Conservation (phyloP, 30 jellyfish, hydroid and myxozoan genomes). For the Catostylus mosaicus region DNA sequence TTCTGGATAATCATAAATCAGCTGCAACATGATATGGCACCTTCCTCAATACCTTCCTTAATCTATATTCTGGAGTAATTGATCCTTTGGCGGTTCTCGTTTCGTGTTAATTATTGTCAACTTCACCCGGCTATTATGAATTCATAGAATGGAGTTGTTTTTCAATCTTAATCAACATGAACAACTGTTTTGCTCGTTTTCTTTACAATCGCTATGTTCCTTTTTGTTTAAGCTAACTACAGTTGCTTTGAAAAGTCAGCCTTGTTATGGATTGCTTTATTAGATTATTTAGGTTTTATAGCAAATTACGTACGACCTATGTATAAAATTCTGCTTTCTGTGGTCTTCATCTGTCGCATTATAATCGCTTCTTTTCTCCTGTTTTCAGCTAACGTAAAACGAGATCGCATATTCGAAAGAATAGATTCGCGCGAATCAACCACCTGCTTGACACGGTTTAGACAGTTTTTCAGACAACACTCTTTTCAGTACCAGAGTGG, state of each 20-base stretch:
- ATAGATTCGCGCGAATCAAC: background rate
- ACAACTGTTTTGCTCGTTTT: background rate
- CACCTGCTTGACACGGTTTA: background rate
- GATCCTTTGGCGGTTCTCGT: too few relatives aligned
- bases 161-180: too few relatives aligned
- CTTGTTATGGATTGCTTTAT: background rate
- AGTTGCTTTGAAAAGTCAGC: background rate
- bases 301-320: background rate
- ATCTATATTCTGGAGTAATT: too few relatives aligned
- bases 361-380: background rate
- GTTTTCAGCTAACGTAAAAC: background rate
- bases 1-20: too few relatives aligned
- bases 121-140: too few relatives aligned
- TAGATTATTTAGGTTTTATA: background rate
- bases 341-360: background rate
- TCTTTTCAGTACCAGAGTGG: background rate
- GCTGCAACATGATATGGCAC: too few relatives aligned
- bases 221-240: background rate
- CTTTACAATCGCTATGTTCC: background rate
- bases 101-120: too few relatives aligned
- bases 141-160: too few relatives aligned
- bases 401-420: background rate
- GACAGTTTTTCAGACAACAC: background rate
- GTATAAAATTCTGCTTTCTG: background rate
- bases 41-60: too few relatives aligned